Conservation (phyloP, 2,797 vertebrate species). For the Phaenicophaeus curvirostris region DNA sequence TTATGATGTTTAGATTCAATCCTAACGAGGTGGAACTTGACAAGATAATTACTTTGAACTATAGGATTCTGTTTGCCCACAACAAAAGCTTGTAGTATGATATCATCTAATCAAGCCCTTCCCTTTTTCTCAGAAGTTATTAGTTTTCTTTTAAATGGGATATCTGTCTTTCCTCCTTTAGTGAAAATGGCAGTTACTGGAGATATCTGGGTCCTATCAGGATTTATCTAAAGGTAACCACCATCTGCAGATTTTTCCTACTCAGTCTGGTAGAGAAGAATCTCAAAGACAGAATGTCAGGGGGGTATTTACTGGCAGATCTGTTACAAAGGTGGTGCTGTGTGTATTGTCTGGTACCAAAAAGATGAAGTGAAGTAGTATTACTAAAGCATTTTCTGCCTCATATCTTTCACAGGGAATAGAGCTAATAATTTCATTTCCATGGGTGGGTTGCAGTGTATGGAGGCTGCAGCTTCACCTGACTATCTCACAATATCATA, state of each 20-base stretch:
- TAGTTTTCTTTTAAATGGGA: slow-evolving; percentile 55
- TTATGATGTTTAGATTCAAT: slow-evolving; percentile 59
- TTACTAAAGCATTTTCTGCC: not conserved
- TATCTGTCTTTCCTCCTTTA: slow-evolving; percentile 58
- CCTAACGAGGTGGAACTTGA: slow-evolving; percentile 76
- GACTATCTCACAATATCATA: not conserved
- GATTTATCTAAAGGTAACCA: not conserved
- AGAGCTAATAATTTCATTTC: not conserved
- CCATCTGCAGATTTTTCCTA: not conserved
- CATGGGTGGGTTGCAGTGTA: not conserved
- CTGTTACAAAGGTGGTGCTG: not conserved
- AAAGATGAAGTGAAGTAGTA: not conserved
- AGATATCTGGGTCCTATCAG: not conserved
- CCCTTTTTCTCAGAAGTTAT: slow-evolving; percentile 55
- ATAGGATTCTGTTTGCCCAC: slow-evolving; percentile 73
- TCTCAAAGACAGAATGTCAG: not conserved
- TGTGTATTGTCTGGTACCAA: not conserved
- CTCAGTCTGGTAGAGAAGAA: not conserved
- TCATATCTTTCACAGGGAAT: not conserved
- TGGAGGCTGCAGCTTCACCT: not conserved
- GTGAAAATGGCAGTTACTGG: slow-evolving; percentile 45
- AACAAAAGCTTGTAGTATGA: slow-evolving; percentile 62
- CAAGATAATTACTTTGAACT: slow-evolving; percentile 74
- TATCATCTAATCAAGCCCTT: slow-evolving; percentile 57
- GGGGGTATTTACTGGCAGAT: not conserved